Base-by-base conservation (phyloP, 1,140 invertebrate species). In the Gonioctena quinquepunctata region DNA sequence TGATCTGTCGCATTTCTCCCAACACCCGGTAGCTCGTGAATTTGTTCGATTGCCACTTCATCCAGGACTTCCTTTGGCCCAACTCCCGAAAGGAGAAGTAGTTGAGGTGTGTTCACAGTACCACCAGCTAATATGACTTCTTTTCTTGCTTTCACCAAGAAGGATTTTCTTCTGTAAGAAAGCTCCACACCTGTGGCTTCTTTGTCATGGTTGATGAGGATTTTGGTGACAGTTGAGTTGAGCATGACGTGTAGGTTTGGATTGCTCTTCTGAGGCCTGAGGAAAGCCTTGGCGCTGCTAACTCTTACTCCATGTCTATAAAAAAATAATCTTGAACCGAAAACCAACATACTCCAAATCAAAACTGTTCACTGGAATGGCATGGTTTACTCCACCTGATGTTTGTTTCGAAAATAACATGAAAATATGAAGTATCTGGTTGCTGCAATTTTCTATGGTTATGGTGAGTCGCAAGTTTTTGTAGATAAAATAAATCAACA, bases 61-160 rank as follows among this genome's bases (percentile, higher is more conserved):
- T 82, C 13, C 76, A 82, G 18, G 88, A 87, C 83, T 0, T 83
- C 70, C 66, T 69, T 79, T 0, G 87, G 87, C 2, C 88, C 88
- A 25, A 95, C 85, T 28, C 94, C 94, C 72, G 92, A 94, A 13
- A 93, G 86, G 54, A 95, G 83, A 1, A 96, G 86, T 18, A 96
- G 82, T 77, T 94, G 92, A 0, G 93, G 92, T 0, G 91, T 92
- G 42, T 90, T 92, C 0, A 94, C 88, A 11, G 92, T 52, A 80
- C 88, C 89, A 61, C 85, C 89, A 66, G 84, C 85, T 6, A 91
- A 56, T 60, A 92, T 83, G 48, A 92, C 88, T 81, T 93, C 91
- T 74, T 88, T 87, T 42, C 84, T 86, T 2, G 88, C 87, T 48
- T 85, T 83, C 7, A 89, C 85, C 4, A 79, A 79, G 77, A 87